Conservation (phyloP, 2,797 vertebrate genomes). For the Valencia hispanica region DNA sequence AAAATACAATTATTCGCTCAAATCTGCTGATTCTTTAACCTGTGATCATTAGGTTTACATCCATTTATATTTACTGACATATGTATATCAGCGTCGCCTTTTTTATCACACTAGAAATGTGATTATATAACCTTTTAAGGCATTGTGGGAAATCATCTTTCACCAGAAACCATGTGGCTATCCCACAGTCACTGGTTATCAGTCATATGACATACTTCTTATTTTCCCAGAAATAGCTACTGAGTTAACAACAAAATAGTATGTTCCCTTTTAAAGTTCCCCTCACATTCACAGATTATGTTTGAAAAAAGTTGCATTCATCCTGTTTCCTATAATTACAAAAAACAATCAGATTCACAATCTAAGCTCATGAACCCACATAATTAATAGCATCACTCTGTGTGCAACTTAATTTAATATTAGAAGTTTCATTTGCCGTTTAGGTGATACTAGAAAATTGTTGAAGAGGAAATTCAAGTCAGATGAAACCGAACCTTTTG, state of each 20-base stretch:
- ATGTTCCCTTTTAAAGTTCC: not conserved
- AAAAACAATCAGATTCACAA: too few relatives aligned
- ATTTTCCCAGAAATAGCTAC: not conserved
- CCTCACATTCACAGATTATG: not conserved
- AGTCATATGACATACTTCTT: not conserved
- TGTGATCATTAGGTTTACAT: not conserved
- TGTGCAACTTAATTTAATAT: too few relatives aligned
- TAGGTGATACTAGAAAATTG: too few relatives aligned
- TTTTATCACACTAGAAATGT: too few relatives aligned
- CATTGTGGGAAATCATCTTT: not conserved
- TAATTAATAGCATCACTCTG: too few relatives aligned
- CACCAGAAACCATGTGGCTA: not conserved
- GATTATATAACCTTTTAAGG: not conserved
- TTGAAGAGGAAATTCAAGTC: too few relatives aligned
- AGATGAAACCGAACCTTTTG: too few relatives aligned
- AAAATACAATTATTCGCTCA: not conserved
- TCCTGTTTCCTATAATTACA: too few relatives aligned
- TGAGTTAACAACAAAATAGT: not conserved
- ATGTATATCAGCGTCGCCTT: not conserved
- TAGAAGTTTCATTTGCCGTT: too few relatives aligned
- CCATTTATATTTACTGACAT: not conserved
- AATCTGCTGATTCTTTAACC: not conserved
- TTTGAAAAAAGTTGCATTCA: too few relatives aligned
- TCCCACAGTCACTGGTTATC: not conserved
- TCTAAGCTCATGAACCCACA: too few relatives aligned